Conservation (phyloP, 2,113 vertebrate species). For the Cygnus atratus region DNA sequence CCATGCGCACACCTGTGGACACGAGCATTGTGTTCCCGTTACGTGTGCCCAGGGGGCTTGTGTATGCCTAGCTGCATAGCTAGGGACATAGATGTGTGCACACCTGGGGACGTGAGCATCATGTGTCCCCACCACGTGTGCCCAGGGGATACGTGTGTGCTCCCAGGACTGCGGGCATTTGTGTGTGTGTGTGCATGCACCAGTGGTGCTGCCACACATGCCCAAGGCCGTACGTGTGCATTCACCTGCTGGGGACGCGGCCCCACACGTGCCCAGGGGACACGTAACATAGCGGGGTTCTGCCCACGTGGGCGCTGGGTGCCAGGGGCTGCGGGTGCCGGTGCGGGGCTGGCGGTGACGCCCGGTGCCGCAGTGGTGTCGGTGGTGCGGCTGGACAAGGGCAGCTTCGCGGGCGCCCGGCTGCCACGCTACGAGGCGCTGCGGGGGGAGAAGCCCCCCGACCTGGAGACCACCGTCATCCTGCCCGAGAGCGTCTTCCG, state of each 20-base stretch:
- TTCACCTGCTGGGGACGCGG: not conserved
- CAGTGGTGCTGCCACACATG: too few relatives aligned
- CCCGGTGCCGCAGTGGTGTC: conserved; percentile 81
- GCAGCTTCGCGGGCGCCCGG: conserved; percentile 84
- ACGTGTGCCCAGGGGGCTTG: not conserved
- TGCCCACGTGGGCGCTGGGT: not conserved
- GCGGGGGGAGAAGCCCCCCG: conserved; percentile 82
- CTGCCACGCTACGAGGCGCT: conserved; percentile 88
- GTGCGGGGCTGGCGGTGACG: not conserved
- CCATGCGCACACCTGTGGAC: too few relatives aligned
- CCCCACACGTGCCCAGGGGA: not conserved
- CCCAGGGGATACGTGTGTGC: too few relatives aligned
- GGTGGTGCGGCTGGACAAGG: conserved; percentile 89
- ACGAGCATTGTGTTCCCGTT: too few relatives aligned
- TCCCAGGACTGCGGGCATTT: not conserved
- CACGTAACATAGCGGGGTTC: not conserved
- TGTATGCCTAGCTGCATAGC: too few relatives aligned
- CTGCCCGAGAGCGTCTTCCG: conserved; percentile 87
- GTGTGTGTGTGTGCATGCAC: fast-evolving
- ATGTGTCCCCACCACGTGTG: too few relatives aligned
- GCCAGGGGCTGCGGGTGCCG: too few relatives aligned
- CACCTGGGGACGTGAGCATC: too few relatives aligned
- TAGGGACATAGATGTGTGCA: too few relatives aligned
- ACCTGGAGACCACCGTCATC: conserved; percentile 88
- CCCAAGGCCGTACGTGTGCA: too few relatives aligned